A percentile compares a stretch with the other conserved stretches of the same genome.
phyloP scores from a whole-genome alignment of 2,113 vertebrate genomes.

The Micromys minutus region DNA sequence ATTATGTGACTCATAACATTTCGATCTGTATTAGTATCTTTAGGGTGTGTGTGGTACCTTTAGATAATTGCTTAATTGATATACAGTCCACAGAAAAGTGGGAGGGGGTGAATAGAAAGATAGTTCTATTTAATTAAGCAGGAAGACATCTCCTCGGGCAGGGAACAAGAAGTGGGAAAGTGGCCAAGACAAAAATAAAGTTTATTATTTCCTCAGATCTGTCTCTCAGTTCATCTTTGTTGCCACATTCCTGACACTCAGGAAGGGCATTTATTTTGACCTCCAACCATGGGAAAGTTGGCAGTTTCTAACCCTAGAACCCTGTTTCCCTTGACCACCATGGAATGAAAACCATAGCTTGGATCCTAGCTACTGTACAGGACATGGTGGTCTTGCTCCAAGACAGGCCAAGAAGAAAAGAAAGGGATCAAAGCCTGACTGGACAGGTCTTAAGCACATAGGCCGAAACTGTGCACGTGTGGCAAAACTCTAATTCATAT shows the following conservation, averaged over 20 bases:
- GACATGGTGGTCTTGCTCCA: too few species aligned
- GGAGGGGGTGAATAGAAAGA: neutral
- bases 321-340: neutral
- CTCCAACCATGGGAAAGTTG: neutral
- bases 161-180: neutral
- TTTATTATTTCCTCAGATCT: neutral
- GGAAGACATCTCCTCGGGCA: neutral
- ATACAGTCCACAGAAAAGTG: neutral
- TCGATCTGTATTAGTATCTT: neutral
- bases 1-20: too few species aligned
- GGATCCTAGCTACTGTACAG: neutral
- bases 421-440: neutral
- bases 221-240: neutral
- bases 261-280: neutral
- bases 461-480: accelerated
- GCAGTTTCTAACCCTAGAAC: neutral
- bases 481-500: neutral
- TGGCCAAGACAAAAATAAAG: neutral
- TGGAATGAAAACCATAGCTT: neutral
- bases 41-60: neutral
- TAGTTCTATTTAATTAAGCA: neutral
- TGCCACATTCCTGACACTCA: neutral
- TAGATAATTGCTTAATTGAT: neutral
- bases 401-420: neutral
- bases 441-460: neutral